Evolutionary conservation across 2,888 invertebrate genomes (phyloP).

Genomic region (Cephonodes hylas): DNA sequence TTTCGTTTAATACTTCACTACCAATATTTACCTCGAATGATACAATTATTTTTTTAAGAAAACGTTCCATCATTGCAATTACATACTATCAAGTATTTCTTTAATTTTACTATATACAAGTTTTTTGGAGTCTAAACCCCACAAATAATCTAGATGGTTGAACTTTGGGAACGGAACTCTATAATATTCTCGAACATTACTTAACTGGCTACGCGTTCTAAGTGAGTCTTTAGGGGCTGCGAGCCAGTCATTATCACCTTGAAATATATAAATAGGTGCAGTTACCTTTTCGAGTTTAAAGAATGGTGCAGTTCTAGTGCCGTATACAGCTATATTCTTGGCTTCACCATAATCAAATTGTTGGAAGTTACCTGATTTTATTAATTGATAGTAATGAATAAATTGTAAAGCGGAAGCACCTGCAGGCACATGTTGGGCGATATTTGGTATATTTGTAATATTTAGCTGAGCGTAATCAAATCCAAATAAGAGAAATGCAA

Average conservation of each 20-base stretch:
- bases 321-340: slow-evolving; percentile 79
- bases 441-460: slow-evolving; percentile 84
- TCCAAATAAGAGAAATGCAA: slow-evolving; percentile 84
- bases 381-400: slow-evolving; percentile 86
- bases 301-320: slow-evolving; percentile 75
- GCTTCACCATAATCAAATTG: slow-evolving; percentile 80
- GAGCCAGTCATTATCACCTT: slow-evolving; percentile 84
- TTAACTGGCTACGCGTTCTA: slow-evolving; percentile 73
- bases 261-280: slow-evolving; percentile 84
- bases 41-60: too few species aligned
- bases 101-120: too few species aligned
- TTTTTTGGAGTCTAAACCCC: too few species aligned
- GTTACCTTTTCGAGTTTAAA: slow-evolving; percentile 81
- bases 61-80: too few species aligned
- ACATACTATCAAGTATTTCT: too few species aligned
- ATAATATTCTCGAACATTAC: slow-evolving; percentile 79
- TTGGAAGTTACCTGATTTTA: slow-evolving; percentile 73
- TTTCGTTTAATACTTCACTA: too few species aligned
- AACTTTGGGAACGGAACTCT: slow-evolving; percentile 79
- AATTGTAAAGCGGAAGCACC: slow-evolving; percentile 86
- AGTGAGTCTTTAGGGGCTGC: slow-evolving; percentile 80
- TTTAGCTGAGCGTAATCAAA: slow-evolving; percentile 80
- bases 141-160: slow-evolving; percentile 87
- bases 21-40: too few species aligned
- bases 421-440: slow-evolving; percentile 85